Evolutionary conservation across 2,888 invertebrate genomes (phyloP).

Genomic region (Axea sp.): DNA sequence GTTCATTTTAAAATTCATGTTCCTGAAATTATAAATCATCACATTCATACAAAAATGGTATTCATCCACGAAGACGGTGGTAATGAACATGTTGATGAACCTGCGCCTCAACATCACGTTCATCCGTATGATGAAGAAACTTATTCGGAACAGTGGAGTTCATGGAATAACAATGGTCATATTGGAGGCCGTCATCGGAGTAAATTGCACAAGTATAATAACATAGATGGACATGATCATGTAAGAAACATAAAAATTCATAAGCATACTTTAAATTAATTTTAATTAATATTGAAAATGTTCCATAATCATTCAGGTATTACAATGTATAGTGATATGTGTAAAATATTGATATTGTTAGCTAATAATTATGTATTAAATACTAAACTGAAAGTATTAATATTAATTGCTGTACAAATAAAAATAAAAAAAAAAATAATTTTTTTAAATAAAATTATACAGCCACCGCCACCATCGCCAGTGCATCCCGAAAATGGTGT

Average conservation of each 20-base stretch:
- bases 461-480: no score
- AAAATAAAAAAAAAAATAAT: no score
- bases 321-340: no score
- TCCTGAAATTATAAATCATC: slow-evolving; percentile 83
- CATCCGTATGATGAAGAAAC: slow-evolving; percentile 79
- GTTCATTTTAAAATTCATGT: slow-evolving; percentile 82
- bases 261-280: no score
- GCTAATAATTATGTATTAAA: no score
- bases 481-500: slow-evolving; percentile 14
- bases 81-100: slow-evolving; percentile 60
- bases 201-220: slow-evolving; percentile 45
- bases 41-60: slow-evolving; percentile 83
- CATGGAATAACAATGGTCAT: slow-evolving; percentile 77
- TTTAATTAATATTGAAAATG: no score
- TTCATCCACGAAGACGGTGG: slow-evolving; percentile 81
- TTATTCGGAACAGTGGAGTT: slow-evolving; percentile 73
- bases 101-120: slow-evolving; percentile 61
- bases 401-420: no score
- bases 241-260: no score
- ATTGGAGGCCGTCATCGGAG: slow-evolving; percentile 67
- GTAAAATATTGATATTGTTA: no score
- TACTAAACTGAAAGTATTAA: no score
- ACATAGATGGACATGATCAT: slow-evolving; percentile 14
- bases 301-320: no score
- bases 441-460: no score